Conservation (phyloP, 2,888 invertebrate species). For the Andricus curvator region DNA sequence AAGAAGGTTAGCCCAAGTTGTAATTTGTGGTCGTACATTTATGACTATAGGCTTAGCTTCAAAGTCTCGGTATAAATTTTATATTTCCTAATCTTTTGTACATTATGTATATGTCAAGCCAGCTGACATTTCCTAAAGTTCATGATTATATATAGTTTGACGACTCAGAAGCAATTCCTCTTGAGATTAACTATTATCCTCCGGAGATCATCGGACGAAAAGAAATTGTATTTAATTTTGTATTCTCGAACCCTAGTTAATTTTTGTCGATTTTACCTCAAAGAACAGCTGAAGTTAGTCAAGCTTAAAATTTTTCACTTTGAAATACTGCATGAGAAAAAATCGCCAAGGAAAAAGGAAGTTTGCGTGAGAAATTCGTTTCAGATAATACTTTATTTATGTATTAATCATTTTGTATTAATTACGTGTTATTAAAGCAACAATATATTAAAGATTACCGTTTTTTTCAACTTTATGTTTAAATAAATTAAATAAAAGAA, state of each 20-base stretch:
- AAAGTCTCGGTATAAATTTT: conserved; percentile 57
- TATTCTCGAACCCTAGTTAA: not conserved
- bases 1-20: conserved; percentile 61
- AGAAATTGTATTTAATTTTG: not conserved
- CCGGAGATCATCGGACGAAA: not conserved
- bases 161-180: not conserved
- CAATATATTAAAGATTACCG: too few relatives aligned
- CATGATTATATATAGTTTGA: not conserved
- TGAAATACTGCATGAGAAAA: not conserved
- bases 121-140: conserved; percentile 30
- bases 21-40: conserved; percentile 44
- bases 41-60: conserved; percentile 19
- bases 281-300: not conserved
- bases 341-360: not conserved
- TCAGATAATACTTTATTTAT: too few relatives aligned
- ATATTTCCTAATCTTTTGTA: conserved; percentile 57
- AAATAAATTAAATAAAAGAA: too few relatives aligned
- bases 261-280: not conserved
- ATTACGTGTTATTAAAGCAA: too few relatives aligned
- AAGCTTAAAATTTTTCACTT: not conserved
- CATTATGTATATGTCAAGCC: conserved; percentile 10
- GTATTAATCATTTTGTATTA: too few relatives aligned
- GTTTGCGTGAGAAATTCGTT: too few relatives aligned
- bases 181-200: not conserved
- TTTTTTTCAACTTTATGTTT: too few relatives aligned